phyloP scores from a whole-genome alignment of 2,113 vertebrate species.

The Alethe castanea region DNA sequence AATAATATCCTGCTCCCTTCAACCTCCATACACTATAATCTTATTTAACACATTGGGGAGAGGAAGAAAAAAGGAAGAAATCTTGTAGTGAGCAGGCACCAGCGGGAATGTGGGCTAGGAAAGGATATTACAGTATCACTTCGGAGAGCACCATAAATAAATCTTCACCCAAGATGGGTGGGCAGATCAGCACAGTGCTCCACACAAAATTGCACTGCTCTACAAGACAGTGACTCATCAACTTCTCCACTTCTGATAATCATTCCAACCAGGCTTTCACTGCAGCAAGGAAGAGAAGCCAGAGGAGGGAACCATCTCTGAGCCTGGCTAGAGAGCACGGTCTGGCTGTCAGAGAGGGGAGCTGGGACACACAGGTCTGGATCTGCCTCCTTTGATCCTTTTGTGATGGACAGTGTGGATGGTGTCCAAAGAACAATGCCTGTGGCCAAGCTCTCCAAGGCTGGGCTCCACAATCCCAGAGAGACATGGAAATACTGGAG shows the following conservation, averaged over 20 bases:
- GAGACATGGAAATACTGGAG: neutral
- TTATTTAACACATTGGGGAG: neutral
- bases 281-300: neutral
- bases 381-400: neutral
- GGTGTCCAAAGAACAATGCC: neutral
- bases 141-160: constrained; percentile 26
- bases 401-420: neutral
- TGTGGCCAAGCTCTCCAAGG: neutral
- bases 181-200: constrained; percentile 2
- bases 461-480: neutral
- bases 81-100: constrained; percentile 28
- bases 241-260: constrained; percentile 14
- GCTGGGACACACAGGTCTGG: neutral
- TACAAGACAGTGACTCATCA: constrained; percentile 49
- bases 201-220: constrained; percentile 5
- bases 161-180: constrained; percentile 26
- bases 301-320: neutral
- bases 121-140: constrained; percentile 55
- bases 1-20: constrained; percentile 54
- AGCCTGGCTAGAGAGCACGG: neutral
- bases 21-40: constrained; percentile 19
- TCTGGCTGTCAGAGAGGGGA: rapidly evolving
- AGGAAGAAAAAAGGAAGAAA: neutral
- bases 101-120: constrained; percentile 25
- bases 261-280: neutral